phyloP scores from a whole-genome alignment of 2,888 invertebrate species.

The Sycophila texana region DNA sequence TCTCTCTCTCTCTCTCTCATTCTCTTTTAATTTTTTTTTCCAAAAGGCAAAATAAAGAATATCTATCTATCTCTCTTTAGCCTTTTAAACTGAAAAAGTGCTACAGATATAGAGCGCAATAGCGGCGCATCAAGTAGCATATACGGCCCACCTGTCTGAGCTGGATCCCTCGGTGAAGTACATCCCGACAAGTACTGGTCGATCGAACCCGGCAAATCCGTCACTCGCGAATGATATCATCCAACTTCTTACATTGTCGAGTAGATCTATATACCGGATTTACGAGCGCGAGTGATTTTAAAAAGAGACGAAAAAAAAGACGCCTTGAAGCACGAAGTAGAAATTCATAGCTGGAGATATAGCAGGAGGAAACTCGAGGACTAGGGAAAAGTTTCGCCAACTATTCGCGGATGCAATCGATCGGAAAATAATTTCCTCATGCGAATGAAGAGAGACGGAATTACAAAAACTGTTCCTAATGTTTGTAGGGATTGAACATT shows the following conservation, averaged over 20 bases:
- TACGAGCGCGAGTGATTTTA: neutral
- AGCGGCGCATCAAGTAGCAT: too few species aligned
- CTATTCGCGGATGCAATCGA: too few species aligned
- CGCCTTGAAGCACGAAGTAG: neutral
- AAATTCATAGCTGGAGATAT: too few species aligned
- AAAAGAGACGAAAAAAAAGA: neutral
- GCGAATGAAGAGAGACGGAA: too few species aligned
- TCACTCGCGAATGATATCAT: conserved; percentile 14
- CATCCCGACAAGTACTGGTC: neutral
- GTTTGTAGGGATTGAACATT: too few species aligned
- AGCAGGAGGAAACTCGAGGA: too few species aligned
- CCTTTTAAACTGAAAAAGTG: too few species aligned
- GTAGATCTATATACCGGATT: conserved; percentile 6
- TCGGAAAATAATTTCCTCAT: too few species aligned
- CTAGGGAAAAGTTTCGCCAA: too few species aligned
- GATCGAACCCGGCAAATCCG: conserved; percentile 15
- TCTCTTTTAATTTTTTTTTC: too few species aligned
- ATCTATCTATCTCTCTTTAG: neutral
- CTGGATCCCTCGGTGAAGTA: neutral
- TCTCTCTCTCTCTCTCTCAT: neutral
- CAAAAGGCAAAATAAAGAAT: too few species aligned
- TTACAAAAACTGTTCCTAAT: too few species aligned
- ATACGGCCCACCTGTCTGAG: conserved; percentile 21
- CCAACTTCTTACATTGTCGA: neutral
- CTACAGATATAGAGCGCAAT: neutral